phyloP scores from a whole-genome alignment of 2,888 invertebrate genomes.

The Lepidocyrtoides sp. region DNA sequence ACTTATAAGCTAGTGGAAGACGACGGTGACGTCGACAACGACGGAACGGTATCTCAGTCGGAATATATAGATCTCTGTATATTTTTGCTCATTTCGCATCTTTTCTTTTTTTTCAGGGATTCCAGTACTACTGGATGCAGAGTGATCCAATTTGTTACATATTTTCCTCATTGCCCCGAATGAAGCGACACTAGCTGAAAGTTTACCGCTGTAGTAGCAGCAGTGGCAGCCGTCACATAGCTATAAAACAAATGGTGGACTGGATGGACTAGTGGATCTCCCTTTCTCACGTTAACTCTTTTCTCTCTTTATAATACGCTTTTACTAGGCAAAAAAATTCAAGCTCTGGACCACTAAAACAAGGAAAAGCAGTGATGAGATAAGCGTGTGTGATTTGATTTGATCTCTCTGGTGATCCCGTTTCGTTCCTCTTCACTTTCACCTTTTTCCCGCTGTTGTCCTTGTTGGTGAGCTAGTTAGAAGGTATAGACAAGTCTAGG shows the following conservation, averaged over 20 bases:
- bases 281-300: constrained; percentile 3
- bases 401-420: constrained; percentile 77
- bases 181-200: constrained; percentile 34
- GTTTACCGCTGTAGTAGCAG: constrained; percentile 49
- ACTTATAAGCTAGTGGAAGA: constrained; percentile 19
- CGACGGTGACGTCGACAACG: too few relatives aligned
- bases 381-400: constrained; percentile 80
- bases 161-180: constrained; percentile 70
- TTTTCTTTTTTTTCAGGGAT: constrained; percentile 43
- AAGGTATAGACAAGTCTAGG: too few relatives aligned
- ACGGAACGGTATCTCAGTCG: neutral
- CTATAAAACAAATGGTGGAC: constrained; percentile 52
- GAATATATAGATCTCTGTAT: constrained; percentile 33
- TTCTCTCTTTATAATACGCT: neutral
- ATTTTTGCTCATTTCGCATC: constrained; percentile 60
- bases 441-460: constrained; percentile 41
- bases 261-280: constrained; percentile 34
- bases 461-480: neutral
- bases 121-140: constrained; percentile 29
- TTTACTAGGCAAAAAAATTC: constrained; percentile 24
- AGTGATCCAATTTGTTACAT: constrained; percentile 71
- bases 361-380: constrained; percentile 67
- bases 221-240: constrained; percentile 32
- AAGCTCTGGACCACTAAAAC: neutral
- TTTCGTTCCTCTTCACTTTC: constrained; percentile 72